Evolutionary conservation across 2,888 invertebrate genomes (phyloP).

Genomic region (Cerceris rybyensis): DNA sequence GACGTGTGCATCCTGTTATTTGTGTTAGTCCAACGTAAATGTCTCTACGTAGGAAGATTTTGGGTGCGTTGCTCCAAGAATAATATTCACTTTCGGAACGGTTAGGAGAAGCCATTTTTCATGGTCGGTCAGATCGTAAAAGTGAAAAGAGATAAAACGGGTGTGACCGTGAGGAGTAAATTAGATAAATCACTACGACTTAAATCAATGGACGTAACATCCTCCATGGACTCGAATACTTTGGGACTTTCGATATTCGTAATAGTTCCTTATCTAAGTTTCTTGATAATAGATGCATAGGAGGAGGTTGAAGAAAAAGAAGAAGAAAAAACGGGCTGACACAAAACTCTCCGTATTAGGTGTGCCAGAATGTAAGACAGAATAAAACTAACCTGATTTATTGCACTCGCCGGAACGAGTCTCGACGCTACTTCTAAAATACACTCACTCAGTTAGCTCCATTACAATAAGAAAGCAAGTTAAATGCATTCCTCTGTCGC

Average conservation of each 20-base stretch:
- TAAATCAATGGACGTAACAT: conserved; percentile 29
- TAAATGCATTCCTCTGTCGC: conserved; percentile 19
- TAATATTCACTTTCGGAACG: neutral
- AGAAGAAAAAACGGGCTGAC: neutral
- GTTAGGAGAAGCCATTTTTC: conserved; percentile 9
- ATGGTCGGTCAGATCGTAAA: conserved; percentile 10
- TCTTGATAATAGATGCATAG: too few species aligned
- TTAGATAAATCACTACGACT: conserved; percentile 12
- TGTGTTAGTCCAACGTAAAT: neutral
- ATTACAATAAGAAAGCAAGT: conserved; percentile 28
- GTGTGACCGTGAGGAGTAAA: conserved; percentile 12
- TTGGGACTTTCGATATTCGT: neutral
- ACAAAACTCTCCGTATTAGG: conserved; percentile 37
- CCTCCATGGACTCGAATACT: neutral
- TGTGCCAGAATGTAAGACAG: conserved; percentile 32
- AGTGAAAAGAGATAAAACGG: conserved; percentile 8
- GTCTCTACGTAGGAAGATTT: neutral
- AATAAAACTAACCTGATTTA: conserved; percentile 45
- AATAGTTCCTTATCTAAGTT: conserved; percentile 29
- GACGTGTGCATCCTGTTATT: neutral
- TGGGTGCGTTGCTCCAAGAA: neutral
- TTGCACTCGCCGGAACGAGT: conserved; percentile 19
- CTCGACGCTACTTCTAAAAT: conserved; percentile 12
- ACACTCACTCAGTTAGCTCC: conserved; percentile 14
- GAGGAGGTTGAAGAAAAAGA: too few species aligned